Conservation (phyloP, 2,888 invertebrate species). For the Dermolepida albohirtum region DNA sequence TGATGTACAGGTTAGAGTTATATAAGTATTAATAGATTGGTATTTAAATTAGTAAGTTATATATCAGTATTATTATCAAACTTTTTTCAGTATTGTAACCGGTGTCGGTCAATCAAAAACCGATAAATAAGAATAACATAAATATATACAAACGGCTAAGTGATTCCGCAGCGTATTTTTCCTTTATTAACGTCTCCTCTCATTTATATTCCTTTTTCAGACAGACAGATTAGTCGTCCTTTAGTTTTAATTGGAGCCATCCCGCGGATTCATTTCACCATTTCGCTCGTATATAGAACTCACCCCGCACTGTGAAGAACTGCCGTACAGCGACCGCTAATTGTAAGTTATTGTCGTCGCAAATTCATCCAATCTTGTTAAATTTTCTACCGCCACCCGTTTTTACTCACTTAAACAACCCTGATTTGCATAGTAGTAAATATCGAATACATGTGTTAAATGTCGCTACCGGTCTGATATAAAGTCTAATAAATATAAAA, state of each 20-base stretch:
- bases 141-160: constrained; percentile 48
- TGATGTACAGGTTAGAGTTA: too few relatives aligned
- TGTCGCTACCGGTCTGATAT: constrained; percentile 58
- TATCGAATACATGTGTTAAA: constrained; percentile 56
- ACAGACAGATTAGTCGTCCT: constrained; percentile 44
- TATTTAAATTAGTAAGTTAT: too few relatives aligned
- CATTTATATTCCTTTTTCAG: constrained; percentile 42
- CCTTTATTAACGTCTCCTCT: constrained; percentile 46
- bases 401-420: constrained; percentile 35
- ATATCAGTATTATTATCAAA: too few relatives aligned
- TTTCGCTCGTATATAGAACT: background rate
- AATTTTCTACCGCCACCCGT: constrained; percentile 42
- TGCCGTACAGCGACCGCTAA: constrained; percentile 44
- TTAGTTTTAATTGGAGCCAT: constrained; percentile 48
- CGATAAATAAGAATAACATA: constrained; percentile 46
- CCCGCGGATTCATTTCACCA: constrained; percentile 14
- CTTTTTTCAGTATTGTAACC: too few relatives aligned
- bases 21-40: too few relatives aligned
- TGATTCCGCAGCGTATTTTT: constrained; percentile 47
- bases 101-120: constrained; percentile 43
- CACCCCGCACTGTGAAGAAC: too few relatives aligned
- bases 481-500: constrained; percentile 58
- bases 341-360: constrained; percentile 53
- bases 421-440: constrained; percentile 58
- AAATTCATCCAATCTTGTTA: constrained; percentile 52